phyloP scores from a whole-genome alignment of 1,140 invertebrate genomes.

The Planococcus citri region DNA sequence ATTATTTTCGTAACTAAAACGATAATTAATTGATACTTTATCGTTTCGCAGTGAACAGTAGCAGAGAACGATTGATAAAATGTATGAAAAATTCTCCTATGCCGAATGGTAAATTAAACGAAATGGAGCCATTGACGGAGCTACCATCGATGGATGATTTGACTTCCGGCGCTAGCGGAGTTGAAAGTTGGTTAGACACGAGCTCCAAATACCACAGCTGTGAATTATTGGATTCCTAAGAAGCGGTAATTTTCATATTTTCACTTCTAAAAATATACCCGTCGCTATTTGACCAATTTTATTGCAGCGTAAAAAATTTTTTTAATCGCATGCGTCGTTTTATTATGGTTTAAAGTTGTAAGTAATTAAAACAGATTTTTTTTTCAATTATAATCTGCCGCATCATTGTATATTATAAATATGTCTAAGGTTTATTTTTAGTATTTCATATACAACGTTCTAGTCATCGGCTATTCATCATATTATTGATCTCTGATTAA shows the following conservation, averaged over 20 bases:
- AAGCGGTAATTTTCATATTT: background rate
- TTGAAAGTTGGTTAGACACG: conserved; percentile 55
- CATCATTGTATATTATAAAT: background rate
- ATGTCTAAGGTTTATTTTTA: background rate
- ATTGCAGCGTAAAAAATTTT: too few species aligned
- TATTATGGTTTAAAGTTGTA: background rate
- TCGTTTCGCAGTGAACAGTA: conserved; percentile 27
- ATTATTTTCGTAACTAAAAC: conserved; percentile 5
- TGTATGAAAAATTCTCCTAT: conserved; percentile 16
- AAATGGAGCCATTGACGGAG: conserved; percentile 47
- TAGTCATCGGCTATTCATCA: background rate
- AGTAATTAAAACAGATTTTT: background rate
- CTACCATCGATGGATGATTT: conserved; percentile 50
- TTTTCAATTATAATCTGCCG: background rate
- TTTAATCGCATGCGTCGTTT: too few species aligned
- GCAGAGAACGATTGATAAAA: conserved; percentile 28
- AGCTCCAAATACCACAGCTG: conserved; percentile 61
- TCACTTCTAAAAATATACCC: too few species aligned
- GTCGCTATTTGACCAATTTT: too few species aligned
- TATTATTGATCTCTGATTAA: background rate
- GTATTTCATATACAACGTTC: background rate
- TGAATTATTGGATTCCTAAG: conserved; percentile 36
- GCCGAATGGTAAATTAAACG: conserved; percentile 29
- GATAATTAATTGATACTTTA: background rate
- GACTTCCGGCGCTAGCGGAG: conserved; percentile 38